Base-by-base conservation (phyloP, 2,797 vertebrate species). In the Pteropus rufus region DNA sequence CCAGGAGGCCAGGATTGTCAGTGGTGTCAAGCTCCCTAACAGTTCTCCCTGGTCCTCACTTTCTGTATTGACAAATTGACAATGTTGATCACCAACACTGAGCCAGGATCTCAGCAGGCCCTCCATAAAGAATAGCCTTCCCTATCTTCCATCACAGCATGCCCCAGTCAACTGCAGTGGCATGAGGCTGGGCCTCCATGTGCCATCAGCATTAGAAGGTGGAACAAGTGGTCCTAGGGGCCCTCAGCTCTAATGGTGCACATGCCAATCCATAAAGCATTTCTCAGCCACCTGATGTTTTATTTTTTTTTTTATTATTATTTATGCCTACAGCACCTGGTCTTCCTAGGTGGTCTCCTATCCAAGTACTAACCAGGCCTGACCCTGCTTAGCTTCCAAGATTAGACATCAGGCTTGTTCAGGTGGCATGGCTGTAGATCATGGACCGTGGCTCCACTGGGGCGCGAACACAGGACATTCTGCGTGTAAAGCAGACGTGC, bases 51-150 rank as follows among this genome's bases (percentile, higher is more conserved):
- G 34, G 58, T 79, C 12, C 34, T 81, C 36, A 11, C 5, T 10
- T 31, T 49, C 64, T 23, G 60, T 16, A 26, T 23, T 11, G 6
- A 29, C 70, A 86, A 41, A 72, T 3, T 0, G 9, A 4, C 2
- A 4, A 14, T 0, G 10, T 46, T 9, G 41, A 36, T 10, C 5
- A n/a, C 3, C 82, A 18, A n/a, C 39, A 9, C 19, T 0, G 2
- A 18, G 72, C 31, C 64, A 7, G 69, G 7, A 21, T 21, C 46
- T 4, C 10, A 44, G 54, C 10, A 1, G 41, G 49, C 10, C 73
- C 65, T 23, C 2, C 1, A 12, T 0, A 2, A 75, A 49, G 54
- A 44, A 12, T 12, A 54, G 54, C 36, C 8, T 36, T 2, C 31
- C 31, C 21, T 26, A 49, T 46, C 12, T 18, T n/a, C 39, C 34